These are phyloP conservation scores for Paracanthobrama guichenoti DNA, from an alignment of 2,113 vertebrate genomes.

Conservation along the genomic window DNA sequence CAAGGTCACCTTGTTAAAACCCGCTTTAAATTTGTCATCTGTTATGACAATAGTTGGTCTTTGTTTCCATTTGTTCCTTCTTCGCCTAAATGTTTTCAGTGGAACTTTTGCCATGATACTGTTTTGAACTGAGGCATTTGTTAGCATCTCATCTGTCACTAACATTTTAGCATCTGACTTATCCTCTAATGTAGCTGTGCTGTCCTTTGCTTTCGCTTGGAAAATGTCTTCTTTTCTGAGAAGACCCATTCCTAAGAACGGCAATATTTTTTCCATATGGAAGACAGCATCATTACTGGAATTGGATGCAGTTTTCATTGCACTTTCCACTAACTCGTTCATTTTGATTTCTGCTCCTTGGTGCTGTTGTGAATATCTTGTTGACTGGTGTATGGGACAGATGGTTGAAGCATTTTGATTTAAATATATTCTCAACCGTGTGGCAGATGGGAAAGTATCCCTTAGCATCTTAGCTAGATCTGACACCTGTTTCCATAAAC, in stretches of 20 bases:
- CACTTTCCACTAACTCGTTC: not conserved
- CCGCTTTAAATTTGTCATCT: not conserved
- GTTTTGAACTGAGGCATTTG: not conserved
- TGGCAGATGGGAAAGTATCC: not conserved
- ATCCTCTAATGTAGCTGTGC: not conserved
- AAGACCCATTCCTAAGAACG: not conserved
- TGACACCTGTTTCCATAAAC: conserved; percentile 6
- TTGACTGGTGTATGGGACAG: conserved; percentile 9
- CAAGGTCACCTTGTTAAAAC: not conserved
- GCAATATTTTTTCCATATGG: not conserved
- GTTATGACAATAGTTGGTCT: not conserved
- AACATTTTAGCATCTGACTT: not conserved
- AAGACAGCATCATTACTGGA: not conserved
- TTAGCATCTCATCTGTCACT: not conserved
- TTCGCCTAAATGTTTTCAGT: not conserved
- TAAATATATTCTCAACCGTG: not conserved
- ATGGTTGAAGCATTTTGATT: conserved; percentile 24
- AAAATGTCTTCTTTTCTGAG: not conserved
- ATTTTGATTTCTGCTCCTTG: not conserved
- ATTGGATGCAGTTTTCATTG: not conserved
- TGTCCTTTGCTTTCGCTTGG: not conserved
- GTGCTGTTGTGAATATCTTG: conserved; percentile 1
- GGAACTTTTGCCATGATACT: not conserved
- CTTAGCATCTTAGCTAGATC: conserved; percentile 1
- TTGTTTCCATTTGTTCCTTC: not conserved